A percentile compares a stretch with the other conserved stretches of the same genome.
Evolutionary conservation across 37 sponge, comb jelly and placozoan genomes (phyloP).

Genomic region (Beroe forskalii): DNA sequence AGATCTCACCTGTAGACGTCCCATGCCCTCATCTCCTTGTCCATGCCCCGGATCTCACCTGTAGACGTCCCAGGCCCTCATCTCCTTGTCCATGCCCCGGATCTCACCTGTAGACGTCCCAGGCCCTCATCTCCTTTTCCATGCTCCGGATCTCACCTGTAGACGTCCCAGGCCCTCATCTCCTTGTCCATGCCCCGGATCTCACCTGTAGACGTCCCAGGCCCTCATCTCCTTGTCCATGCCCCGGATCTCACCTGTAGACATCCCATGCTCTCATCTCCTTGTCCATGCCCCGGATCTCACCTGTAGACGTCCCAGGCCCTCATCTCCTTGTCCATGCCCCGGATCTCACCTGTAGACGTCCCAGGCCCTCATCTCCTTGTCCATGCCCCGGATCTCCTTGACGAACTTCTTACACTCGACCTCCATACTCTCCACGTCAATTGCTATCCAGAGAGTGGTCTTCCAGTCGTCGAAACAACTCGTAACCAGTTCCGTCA

Average conservation of each 20-base stretch:
- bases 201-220: constrained; percentile 87
- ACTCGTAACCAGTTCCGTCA: constrained; percentile 82
- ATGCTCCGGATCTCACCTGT: too few species aligned
- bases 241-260: constrained; percentile 72
- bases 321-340: constrained; percentile 93
- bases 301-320: constrained; percentile 87
- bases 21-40: constrained; percentile 99
- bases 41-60: constrained; percentile 87
- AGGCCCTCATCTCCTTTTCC: constrained; percentile 32
- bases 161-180: constrained; percentile 95
- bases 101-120: too few species aligned
- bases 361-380: constrained; percentile 98
- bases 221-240: constrained; percentile 97
- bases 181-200: constrained; percentile 95
- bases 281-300: constrained; percentile 88
- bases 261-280: constrained; percentile 99
- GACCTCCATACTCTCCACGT: constrained; percentile 96
- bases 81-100: constrained; percentile 93
- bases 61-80: constrained; percentile 92
- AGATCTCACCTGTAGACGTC: constrained; percentile 70
- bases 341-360: constrained; percentile 72
- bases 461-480: constrained; percentile 94
- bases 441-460: constrained; percentile 91
- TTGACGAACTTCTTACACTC: constrained; percentile 97
- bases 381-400: constrained; percentile 93